phyloP scores from a whole-genome alignment of 2,888 invertebrate species.

The Rhabditoides inermis region DNA sequence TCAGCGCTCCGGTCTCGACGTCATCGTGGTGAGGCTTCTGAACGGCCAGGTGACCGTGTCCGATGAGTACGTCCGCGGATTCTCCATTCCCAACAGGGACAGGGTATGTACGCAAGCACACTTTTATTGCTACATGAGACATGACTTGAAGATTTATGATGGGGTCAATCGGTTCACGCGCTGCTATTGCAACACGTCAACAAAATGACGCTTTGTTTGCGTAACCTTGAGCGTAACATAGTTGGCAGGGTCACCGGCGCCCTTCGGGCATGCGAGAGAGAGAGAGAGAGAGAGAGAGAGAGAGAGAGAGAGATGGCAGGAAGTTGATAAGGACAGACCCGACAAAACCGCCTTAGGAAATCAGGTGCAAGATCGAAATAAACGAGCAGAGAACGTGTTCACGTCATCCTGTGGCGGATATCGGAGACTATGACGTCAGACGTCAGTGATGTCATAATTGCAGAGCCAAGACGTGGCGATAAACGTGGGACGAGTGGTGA shows the following conservation, averaged over 20 bases:
- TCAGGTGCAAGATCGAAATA: no score
- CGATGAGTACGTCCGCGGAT: slow-evolving; percentile 47
- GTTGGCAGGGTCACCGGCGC: no score
- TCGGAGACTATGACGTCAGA: background rate
- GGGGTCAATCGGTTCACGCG: background rate
- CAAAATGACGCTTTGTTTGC: no score
- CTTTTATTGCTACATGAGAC: background rate
- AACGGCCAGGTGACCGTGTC: slow-evolving; percentile 39
- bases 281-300: no score
- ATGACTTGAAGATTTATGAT: background rate
- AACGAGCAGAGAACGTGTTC: background rate
- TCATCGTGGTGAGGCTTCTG: slow-evolving; percentile 35
- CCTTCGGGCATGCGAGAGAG: no score
- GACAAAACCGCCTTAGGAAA: no score
- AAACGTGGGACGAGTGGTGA: slow-evolving; percentile 14
- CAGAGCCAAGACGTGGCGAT: slow-evolving; percentile 24
- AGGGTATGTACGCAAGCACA: slow-evolving; percentile 13
- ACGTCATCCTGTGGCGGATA: background rate
- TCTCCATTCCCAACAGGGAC: slow-evolving; percentile 34
- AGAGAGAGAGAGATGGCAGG: no score
- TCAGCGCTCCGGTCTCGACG: slow-evolving; percentile 41
- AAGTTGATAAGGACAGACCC: no score
- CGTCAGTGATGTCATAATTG: no score
- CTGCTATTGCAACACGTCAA: background rate
- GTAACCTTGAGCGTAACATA: no score